Evolutionary conservation across 2,888 invertebrate genomes (phyloP).

Genomic region (Leucophenga maculata): DNA sequence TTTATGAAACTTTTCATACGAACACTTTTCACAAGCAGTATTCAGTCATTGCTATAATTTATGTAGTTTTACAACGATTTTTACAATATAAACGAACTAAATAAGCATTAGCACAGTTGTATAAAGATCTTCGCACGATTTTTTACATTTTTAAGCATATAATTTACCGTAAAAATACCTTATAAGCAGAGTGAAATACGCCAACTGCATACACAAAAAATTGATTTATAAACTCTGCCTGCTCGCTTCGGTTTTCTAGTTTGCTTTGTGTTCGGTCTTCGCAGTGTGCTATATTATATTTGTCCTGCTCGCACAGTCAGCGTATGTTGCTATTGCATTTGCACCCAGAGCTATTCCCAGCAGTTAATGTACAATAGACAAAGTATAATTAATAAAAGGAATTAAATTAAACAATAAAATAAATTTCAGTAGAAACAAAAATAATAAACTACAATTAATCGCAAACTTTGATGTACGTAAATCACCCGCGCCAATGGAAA

Average conservation of each 20-base stretch:
- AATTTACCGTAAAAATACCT: constrained; percentile 50
- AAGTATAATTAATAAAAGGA: too few relatives aligned
- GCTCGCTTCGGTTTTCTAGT: constrained; percentile 63
- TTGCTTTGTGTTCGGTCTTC: constrained; percentile 64
- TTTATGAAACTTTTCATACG: neutral
- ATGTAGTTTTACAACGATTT: neutral
- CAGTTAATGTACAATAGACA: neutral
- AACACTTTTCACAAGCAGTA: neutral
- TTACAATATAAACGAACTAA: neutral
- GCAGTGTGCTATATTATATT: constrained; percentile 41
- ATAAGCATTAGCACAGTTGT: neutral
- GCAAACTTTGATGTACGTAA: neutral
- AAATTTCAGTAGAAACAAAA: neutral
- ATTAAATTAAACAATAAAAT: constrained; percentile 13
- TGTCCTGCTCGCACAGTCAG: constrained; percentile 48
- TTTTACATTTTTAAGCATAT: constrained; percentile 30
- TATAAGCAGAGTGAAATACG: constrained; percentile 53
- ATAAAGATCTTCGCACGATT: neutral
- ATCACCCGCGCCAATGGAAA: too few relatives aligned
- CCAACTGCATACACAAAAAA: constrained; percentile 70
- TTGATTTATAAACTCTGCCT: constrained; percentile 67
- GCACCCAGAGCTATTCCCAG: constrained; percentile 43
- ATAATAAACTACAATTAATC: neutral
- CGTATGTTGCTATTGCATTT: constrained; percentile 22
- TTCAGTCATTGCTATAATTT: too few relatives aligned